A percentile compares a stretch with the other conserved stretches of the same genome.
Conservation (phyloP, 1,140 invertebrate species). For the Bradysia coprophila region DNA sequence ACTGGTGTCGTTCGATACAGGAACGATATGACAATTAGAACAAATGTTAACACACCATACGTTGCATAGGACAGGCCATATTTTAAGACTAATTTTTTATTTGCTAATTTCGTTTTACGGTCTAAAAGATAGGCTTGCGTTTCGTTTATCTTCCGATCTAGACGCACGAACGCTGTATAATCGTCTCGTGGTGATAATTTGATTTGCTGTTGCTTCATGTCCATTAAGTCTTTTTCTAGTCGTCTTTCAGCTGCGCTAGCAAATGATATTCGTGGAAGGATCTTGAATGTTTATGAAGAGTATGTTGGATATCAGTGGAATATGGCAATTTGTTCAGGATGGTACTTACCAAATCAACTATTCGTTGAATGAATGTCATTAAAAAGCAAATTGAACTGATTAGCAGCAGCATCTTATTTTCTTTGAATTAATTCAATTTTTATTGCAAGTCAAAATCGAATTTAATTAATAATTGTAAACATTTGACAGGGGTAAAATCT, state of each 20-base stretch:
- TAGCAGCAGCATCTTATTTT: too few species aligned
- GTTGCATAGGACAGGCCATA: not conserved
- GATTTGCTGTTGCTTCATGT: not conserved
- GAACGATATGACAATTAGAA: not conserved
- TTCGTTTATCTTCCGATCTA: slow-evolving; percentile 1
- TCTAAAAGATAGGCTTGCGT: not conserved
- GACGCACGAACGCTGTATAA: not conserved
- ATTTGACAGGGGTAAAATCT: too few species aligned
- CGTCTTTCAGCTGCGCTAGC: not conserved
- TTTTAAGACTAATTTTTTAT: not conserved
- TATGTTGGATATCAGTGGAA: too few species aligned
- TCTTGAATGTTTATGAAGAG: too few species aligned
- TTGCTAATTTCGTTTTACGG: not conserved
- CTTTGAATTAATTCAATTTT: too few species aligned
- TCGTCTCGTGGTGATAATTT: not conserved
- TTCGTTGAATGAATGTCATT: too few species aligned
- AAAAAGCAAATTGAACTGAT: too few species aligned
- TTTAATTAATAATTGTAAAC: too few species aligned
- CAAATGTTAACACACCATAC: not conserved
- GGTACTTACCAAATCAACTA: too few species aligned
- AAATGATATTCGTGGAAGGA: not conserved
- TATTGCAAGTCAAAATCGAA: too few species aligned
- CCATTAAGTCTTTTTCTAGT: not conserved
- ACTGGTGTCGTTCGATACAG: not conserved
- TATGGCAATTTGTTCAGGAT: too few species aligned